Conservation (phyloP, 2,113 vertebrate genomes). For the Tragulus kanchil region DNA sequence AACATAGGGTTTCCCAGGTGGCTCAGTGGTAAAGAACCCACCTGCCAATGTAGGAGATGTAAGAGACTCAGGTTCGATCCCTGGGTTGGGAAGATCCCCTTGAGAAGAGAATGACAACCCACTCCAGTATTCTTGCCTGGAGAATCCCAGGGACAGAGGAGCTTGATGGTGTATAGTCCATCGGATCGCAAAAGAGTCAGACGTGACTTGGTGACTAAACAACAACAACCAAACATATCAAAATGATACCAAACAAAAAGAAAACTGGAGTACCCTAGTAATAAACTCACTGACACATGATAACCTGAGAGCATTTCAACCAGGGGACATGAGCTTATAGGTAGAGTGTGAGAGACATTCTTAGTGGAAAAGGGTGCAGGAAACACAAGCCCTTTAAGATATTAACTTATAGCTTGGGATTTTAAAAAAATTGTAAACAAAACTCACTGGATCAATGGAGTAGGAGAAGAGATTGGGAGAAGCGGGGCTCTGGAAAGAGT, state of each 20-base stretch:
- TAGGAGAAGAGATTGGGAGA: not conserved
- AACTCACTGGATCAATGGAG: not conserved
- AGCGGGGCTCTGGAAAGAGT: not conserved
- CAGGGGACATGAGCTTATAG: not conserved
- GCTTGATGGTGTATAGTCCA: not conserved
- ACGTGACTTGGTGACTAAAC: not conserved
- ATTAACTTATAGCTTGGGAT: not conserved
- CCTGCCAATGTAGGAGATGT: not conserved
- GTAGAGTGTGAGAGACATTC: not conserved
- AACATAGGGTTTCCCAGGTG: not conserved
- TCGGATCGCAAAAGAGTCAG: not conserved
- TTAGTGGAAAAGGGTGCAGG: not conserved
- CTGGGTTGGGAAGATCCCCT: not conserved
- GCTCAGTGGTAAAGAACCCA: not conserved
- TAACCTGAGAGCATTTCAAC: not conserved
- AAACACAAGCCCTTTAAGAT: not conserved
- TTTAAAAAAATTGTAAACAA: not conserved
- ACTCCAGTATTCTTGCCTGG: not conserved
- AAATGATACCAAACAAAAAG: not conserved
- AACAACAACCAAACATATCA: not conserved
- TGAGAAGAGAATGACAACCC: not conserved
- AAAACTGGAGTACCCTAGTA: not conserved
- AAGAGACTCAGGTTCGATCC: not conserved
- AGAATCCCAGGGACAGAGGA: not conserved
- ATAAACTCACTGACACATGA: slow-evolving; percentile 43